Evolutionary conservation across 2,113 vertebrate species (phyloP).

Genomic region (Hemiscyllium ocellatum): DNA sequence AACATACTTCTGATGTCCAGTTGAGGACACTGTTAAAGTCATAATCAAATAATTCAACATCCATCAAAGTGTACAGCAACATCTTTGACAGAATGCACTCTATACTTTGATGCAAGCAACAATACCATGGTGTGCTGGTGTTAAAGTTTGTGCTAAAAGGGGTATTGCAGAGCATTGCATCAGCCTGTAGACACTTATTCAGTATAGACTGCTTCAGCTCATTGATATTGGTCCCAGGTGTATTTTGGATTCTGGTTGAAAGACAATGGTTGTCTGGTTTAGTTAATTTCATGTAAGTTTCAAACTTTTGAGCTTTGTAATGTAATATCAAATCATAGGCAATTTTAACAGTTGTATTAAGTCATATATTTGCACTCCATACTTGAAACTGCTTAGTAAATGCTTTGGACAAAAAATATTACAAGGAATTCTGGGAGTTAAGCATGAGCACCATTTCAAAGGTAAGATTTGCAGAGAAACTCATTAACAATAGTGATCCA

Average conservation of each 20-base stretch:
- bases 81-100: background rate
- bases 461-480: background rate
- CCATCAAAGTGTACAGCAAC: background rate
- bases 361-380: background rate
- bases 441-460: background rate
- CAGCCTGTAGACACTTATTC: background rate
- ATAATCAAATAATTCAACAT: background rate
- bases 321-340: background rate
- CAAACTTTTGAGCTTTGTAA: background rate
- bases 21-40: background rate
- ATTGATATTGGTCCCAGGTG: background rate
- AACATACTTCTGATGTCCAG: background rate
- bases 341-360: background rate
- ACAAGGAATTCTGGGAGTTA: background rate
- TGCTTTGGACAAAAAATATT: background rate
- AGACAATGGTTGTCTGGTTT: background rate
- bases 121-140: background rate
- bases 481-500: background rate
- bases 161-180: background rate
- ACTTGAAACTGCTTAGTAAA: background rate
- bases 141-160: background rate
- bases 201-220: background rate
- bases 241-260: background rate
- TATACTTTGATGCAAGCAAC: background rate
- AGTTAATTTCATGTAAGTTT: background rate